Percentiles rank a stretch among this genome's conserved stretches.
Conservation (phyloP, 2,113 vertebrate genomes). For the Erythrocercus mccallii region DNA sequence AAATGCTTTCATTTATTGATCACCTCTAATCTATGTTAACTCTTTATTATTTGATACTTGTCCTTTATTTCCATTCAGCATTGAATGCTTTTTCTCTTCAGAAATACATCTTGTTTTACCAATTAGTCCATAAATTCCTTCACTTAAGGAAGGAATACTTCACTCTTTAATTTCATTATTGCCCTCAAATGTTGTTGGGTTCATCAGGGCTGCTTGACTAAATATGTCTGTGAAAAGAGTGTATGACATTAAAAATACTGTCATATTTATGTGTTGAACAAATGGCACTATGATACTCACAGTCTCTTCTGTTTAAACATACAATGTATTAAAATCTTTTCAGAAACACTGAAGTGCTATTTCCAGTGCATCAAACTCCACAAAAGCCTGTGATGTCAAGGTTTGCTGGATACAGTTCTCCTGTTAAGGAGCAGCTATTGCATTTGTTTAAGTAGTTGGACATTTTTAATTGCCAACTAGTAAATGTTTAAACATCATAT, state of each 20-base stretch:
- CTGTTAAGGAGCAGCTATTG: background rate
- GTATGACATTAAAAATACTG: background rate
- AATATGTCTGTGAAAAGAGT: background rate
- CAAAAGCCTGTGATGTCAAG: slow-evolving; percentile 20
- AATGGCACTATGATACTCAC: background rate
- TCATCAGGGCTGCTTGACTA: background rate
- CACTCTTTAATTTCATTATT: background rate
- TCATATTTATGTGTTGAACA: background rate
- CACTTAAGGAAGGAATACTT: background rate
- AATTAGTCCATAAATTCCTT: background rate
- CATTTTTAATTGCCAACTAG: background rate
- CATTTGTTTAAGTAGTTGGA: background rate
- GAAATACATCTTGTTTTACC: background rate
- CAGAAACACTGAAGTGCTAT: slow-evolving; percentile 12
- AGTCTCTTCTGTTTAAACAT: background rate
- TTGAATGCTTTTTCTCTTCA: background rate
- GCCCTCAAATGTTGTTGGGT: background rate
- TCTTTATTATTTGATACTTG: background rate
- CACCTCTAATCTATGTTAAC: background rate
- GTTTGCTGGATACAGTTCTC: background rate
- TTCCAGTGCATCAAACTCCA: slow-evolving; percentile 9
- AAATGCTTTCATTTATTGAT: background rate
- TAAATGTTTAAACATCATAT: background rate
- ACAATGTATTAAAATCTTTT: background rate
- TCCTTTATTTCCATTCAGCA: background rate